Percentiles rank a stretch among this genome's conserved stretches.
Conservation (phyloP, 2,888 invertebrate genomes). For the Eupithecia centaureata region DNA sequence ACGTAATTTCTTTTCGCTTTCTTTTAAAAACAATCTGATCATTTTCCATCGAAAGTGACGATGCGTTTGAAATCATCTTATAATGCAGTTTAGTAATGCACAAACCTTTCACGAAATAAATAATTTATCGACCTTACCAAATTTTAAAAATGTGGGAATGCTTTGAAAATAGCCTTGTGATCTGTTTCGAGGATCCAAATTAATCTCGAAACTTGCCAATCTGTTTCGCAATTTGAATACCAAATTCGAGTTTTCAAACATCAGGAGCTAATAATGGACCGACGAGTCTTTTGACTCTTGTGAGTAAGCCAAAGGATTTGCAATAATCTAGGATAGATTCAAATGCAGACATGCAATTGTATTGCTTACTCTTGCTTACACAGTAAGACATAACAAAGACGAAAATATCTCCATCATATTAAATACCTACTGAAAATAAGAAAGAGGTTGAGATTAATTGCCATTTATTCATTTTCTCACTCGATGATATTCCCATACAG, state of each 20-base stretch:
- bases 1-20: too few species aligned
- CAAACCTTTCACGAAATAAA: neutral
- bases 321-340: neutral
- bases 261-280: neutral
- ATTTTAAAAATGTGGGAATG: constrained; percentile 21
- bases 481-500: neutral
- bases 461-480: neutral
- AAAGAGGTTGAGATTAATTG: neutral
- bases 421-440: too few species aligned
- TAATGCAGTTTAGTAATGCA: neutral
- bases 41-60: too few species aligned
- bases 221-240: constrained; percentile 30
- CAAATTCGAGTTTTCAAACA: constrained; percentile 19
- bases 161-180: constrained; percentile 14
- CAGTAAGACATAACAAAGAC: too few species aligned
- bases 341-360: too few species aligned
- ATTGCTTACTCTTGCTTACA: too few species aligned
- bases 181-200: constrained; percentile 25
- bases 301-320: neutral
- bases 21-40: too few species aligned
- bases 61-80: too few species aligned
- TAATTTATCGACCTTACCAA: constrained; percentile 13
- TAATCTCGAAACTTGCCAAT: constrained; percentile 23
- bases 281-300: neutral
- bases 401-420: too few species aligned